phyloP scores from a whole-genome alignment of 2,888 invertebrate genomes.

The Spodoptera littoralis region DNA sequence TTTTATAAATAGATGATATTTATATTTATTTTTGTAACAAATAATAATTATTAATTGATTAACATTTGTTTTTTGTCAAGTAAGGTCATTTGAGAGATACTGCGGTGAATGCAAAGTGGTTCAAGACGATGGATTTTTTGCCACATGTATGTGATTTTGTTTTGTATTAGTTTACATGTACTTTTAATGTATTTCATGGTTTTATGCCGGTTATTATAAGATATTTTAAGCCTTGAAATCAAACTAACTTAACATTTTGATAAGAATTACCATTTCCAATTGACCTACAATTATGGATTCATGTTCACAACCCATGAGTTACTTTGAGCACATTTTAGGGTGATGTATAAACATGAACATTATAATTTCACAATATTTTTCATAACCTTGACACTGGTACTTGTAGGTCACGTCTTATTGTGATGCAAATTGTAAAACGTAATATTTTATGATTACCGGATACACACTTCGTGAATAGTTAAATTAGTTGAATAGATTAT shows the following conservation, averaged over 20 bases:
- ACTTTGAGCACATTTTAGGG: neutral
- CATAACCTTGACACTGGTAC: conserved; percentile 6
- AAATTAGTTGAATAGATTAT: conserved; percentile 12
- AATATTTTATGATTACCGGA: conserved; percentile 28
- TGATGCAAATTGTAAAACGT: conserved; percentile 10
- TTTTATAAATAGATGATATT: no score
- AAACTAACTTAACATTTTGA: no score
- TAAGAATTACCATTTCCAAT: no score
- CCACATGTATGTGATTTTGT: conserved; percentile 34
- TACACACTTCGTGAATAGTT: conserved; percentile 4
- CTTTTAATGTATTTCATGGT: neutral
- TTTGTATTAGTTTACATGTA: neutral
- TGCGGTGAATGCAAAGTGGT: conserved; percentile 51
- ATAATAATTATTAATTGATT: conserved; percentile 6
- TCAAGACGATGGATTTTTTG: conserved; percentile 17
- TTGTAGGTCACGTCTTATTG: conserved; percentile 19
- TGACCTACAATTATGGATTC: no score
- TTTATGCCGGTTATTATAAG: conserved; percentile 15
- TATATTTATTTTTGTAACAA: no score
- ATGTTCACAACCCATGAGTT: no score
- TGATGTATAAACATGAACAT: neutral
- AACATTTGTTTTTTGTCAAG: conserved; percentile 34
- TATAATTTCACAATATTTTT: neutral
- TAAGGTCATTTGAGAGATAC: conserved; percentile 45
- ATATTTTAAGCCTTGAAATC: neutral